These are phyloP conservation scores for Odontamblyopus lacepedii DNA, from an alignment of 2,797 vertebrate genomes.

Conservation along the genomic window DNA sequence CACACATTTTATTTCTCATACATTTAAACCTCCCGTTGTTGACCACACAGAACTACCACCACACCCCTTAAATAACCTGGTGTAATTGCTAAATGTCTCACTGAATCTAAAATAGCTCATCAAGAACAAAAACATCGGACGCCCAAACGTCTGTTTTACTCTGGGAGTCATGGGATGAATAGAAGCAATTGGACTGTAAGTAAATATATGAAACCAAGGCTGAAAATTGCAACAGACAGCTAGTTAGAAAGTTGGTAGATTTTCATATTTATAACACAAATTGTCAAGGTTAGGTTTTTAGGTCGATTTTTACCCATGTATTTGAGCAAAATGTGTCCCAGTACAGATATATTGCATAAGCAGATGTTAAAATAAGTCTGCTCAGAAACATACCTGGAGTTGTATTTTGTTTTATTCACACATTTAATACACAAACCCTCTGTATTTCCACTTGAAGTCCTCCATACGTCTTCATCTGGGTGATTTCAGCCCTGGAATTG, in stretches of 20 bases:
- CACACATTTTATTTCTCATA: conserved; percentile 37
- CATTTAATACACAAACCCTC: too few species aligned
- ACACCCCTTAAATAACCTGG: conserved; percentile 54
- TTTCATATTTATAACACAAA: not conserved
- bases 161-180: not conserved
- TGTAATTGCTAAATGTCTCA: conserved; percentile 47
- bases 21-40: conserved; percentile 13
- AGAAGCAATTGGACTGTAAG: not conserved
- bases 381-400: too few species aligned
- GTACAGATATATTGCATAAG: too few species aligned
- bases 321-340: too few species aligned
- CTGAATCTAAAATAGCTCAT: conserved; percentile 57
- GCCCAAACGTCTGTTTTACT: not conserved
- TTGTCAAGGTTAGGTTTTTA: too few species aligned
- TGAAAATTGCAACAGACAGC: not conserved
- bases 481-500: too few species aligned
- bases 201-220: not conserved
- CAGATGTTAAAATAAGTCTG: too few species aligned
- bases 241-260: too few species aligned
- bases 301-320: too few species aligned
- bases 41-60: conserved; percentile 40
- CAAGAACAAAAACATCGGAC: conserved; percentile 7
- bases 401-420: too few species aligned
- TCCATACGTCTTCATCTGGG: too few species aligned
- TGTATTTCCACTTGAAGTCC: too few species aligned